Evolutionary conservation across 2,113 vertebrate species (phyloP), one percentile per base, ranked within the genome.

Genomic region (Cygnus buccinator): DNA sequence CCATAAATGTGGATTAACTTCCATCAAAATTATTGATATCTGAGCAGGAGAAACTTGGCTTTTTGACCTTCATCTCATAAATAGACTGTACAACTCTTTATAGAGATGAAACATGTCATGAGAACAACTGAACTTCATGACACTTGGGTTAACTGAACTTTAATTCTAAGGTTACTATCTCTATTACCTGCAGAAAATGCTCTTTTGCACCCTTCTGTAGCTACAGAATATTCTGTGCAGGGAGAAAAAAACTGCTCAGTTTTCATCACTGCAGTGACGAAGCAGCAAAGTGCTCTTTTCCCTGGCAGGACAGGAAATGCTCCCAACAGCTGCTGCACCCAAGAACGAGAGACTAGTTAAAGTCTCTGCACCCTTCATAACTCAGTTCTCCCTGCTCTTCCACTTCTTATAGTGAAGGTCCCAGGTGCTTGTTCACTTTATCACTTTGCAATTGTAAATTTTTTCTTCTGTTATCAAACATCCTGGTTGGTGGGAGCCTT

Each of bases 331-430:
- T 33, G 6, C 21, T 68, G 17, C 20, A 61, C 23, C 9, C 14
- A 84, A 84, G 26, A 74, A 25, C 19, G 4, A 59, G 5, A 52
- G 3, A 67, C 2, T 13, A 2, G 8, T 31, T 59, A 9, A 61
- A 61, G 8, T 28, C 3, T 5, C 18, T 26, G 6, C 9, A 3
- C 3, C 2, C 4, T 59, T 71, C 2, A 0, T 10, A 43, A 28
- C 9, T 58, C 8, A 13, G 13, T 54, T 68, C 20, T 39, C 6
- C 4, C 3, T 44, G 7, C 13, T 84, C 19, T 65, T 28, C 87
- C 10, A 65, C 9, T 1, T 1, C 21, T 41, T 72, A 31, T 2
- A 52, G 8, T 41, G 9, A 1, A 6, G 13, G 20, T 57, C 67
- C 23, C 37, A 68, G 9, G 10, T 37, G 33, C 11, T 76, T 59